These are phyloP conservation scores for Drymodes brunneopygia DNA, from an alignment of 2,113 vertebrate genomes.

Conservation along the genomic window DNA sequence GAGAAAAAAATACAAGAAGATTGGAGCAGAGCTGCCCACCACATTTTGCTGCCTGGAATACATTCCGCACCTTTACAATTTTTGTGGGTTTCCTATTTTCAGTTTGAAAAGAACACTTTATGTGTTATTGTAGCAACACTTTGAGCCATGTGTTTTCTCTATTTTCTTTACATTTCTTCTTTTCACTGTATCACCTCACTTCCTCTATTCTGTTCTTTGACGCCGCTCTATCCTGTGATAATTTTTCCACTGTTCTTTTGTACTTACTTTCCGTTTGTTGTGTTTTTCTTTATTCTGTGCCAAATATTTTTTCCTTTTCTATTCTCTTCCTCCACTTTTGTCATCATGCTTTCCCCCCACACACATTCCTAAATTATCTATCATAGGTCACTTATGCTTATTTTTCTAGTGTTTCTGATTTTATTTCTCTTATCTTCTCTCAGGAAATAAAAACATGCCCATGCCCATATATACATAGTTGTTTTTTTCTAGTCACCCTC, in stretches of 20 bases:
- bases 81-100: background rate
- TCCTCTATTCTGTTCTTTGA: conserved; percentile 19
- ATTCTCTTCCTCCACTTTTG: background rate
- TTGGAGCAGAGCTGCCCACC: background rate
- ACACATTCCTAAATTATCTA: background rate
- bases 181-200: conserved; percentile 35
- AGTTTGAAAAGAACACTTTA: background rate
- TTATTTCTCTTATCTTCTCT: background rate
- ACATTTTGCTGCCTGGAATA: background rate
- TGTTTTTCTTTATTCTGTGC: conserved; percentile 20
- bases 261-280: conserved; percentile 17
- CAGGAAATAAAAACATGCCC: background rate
- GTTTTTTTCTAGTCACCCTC: background rate
- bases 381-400: background rate
- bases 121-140: background rate
- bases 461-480: background rate
- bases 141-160: background rate
- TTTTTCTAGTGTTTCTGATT: background rate
- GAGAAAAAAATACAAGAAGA: background rate
- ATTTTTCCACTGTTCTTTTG: conserved; percentile 37
- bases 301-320: background rate
- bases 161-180: background rate
- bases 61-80: background rate
- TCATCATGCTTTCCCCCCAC: background rate
- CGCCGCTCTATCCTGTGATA: background rate